Evolutionary conservation across 2,797 vertebrate genomes (phyloP).

Genomic region (Microcaecilia unicolor): DNA sequence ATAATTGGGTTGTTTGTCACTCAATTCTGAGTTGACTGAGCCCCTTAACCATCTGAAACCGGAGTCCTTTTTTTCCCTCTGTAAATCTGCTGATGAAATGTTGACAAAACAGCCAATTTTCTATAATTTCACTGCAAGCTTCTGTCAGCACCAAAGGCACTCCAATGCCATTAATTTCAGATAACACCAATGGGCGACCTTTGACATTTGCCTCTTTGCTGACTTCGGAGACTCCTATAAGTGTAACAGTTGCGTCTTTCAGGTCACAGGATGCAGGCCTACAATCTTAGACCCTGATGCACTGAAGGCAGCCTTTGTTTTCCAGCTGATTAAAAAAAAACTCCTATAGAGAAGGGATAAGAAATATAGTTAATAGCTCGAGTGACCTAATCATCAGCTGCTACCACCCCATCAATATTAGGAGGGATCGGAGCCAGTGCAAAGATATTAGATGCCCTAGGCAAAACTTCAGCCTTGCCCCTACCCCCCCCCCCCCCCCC

Average conservation of each 20-base stretch:
- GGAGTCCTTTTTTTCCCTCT: constrained; percentile 54
- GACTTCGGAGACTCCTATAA: constrained; percentile 53
- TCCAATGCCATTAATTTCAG: constrained; percentile 75
- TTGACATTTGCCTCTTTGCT: constrained; percentile 70
- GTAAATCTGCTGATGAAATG: constrained; percentile 86
- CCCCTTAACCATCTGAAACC: constrained; percentile 60
- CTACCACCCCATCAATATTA: constrained; percentile 89
- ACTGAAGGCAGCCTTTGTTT: constrained; percentile 84
- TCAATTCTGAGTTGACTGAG: constrained; percentile 70
- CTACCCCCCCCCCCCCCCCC: no score
- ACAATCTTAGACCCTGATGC: constrained; percentile 57
- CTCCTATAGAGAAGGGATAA: constrained; percentile 74
- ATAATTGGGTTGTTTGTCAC: constrained; percentile 82
- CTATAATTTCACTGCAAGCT: constrained; percentile 72
- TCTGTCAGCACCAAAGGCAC: constrained; percentile 76
- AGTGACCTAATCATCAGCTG: constrained; percentile 84
- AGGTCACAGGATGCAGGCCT: constrained; percentile 65
- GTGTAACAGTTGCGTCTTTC: constrained; percentile 87
- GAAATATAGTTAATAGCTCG: constrained; percentile 87
- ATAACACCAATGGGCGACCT: constrained; percentile 65
- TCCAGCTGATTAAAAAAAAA: constrained; percentile 59
- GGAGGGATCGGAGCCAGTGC: constrained; percentile 87
- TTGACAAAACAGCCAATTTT: constrained; percentile 96
- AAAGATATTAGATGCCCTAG: no score
- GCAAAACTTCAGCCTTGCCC: no score